A percentile compares a stretch with the other conserved stretches of the same genome.
phyloP scores from a whole-genome alignment of 1,140 invertebrate genomes.

The Lepidurus apus region DNA sequence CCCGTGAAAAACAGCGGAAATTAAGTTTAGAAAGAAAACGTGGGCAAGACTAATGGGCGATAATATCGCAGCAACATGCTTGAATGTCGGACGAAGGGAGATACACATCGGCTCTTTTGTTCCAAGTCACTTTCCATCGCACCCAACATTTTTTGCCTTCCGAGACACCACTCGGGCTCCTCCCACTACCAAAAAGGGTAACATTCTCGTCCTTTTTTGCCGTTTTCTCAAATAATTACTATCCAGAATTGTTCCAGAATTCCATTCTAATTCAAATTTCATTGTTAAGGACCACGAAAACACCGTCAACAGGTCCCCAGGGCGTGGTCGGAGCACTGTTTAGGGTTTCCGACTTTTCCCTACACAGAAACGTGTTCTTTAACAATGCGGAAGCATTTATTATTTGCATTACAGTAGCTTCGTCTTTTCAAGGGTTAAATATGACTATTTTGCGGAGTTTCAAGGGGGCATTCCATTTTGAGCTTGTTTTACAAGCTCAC shows the following conservation, averaged over 20 bases:
- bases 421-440: neutral
- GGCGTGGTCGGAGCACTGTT: neutral
- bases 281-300: neutral
- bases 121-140: conserved; percentile 18
- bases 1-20: conserved; percentile 1
- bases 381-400: neutral
- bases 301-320: neutral
- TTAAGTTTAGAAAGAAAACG: neutral
- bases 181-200: neutral
- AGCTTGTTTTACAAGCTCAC: neutral
- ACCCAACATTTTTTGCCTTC: conserved; percentile 19
- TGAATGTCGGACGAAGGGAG: neutral
- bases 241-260: neutral
- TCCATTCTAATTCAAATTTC: neutral
- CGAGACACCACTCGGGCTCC: neutral
- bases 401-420: conserved; percentile 1
- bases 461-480: neutral
- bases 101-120: conserved; percentile 21
- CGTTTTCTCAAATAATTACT: neutral
- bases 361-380: neutral
- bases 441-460: neutral
- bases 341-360: neutral
- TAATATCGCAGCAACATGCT: conserved; percentile 15
- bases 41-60: neutral
- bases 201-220: neutral